Evolutionary conservation across 2,797 vertebrate genomes (phyloP), one percentile per base, ranked within the genome.

Genomic region (Benthosema pterotum): DNA sequence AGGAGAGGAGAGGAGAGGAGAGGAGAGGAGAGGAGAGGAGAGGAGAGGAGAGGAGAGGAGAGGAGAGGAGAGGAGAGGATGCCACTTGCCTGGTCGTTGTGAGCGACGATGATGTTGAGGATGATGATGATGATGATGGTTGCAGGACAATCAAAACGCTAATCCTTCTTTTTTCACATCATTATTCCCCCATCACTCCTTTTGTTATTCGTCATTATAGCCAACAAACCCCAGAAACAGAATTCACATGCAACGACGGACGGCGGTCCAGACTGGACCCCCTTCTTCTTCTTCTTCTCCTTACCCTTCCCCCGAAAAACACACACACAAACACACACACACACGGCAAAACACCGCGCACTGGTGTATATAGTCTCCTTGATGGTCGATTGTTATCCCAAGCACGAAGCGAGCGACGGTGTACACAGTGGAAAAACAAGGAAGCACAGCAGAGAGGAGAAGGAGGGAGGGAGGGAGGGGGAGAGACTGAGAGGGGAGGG

Each of bases 91-190:
- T 97, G 5, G 28, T 32, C 88, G 74, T 86, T 89, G 65, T 42
- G 75, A 79, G 79, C 71, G 0, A 68, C 57, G 92, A n/a, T n/a
- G n/a, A n/a, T n/a, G n/a, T n/a, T n/a, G n/a, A n/a, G n/a, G n/a
- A n/a, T n/a, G n/a, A n/a, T n/a, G n/a, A n/a, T n/a, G n/a, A n/a
- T n/a, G n/a, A n/a, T n/a, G n/a, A n/a, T n/a, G n/a, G n/a, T n/a
- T n/a, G 91, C 90, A 88, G 83, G 74, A 56, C 81, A 93, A 92
- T 92, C 92, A 93, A 89, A 90, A 91, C 84, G 90, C 28, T 96
- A 96, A 95, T 97, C 95, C 95, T 91, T 93, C 91, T 92, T 94
- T 92, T 92, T 95, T 94, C 95, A 5, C 28, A 3, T 7, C 28
- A 6, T 93, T 89, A 83, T 91, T 90, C n/a, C n/a, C n/a, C n/a